Evolutionary conservation across 92 coral and sea anemone genomes (phyloP), one percentile per base, ranked within the genome.

Genomic region (Heliopora coerulea): DNA sequence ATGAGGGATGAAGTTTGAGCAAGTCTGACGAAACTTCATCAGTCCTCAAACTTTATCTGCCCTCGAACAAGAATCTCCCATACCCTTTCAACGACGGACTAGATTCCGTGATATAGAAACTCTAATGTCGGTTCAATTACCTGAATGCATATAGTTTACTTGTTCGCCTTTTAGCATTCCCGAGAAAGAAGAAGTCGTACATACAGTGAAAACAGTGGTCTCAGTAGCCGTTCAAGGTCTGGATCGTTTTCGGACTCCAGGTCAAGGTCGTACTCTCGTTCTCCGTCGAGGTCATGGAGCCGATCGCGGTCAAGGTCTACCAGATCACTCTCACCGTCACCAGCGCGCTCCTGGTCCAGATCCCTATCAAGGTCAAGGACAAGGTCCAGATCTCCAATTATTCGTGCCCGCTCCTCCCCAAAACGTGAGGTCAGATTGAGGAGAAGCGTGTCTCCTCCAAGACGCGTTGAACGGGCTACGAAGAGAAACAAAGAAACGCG

Each of bases 291-390:
- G n/a, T 46, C 52, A 15, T 46, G 52, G 52, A 37, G 42, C 11
- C 42, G 42, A 11, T 37, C 42, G 6, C 2, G 15, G n/a, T 88
- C 92, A n/a, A n/a, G n/a, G n/a, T n/a, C n/a, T n/a, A n/a, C n/a
- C 7, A 69, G 90, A 19, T 90, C 97, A 1, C 60, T 74, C 13
- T 90, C 97, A n/a, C 81, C 88, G 26, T 90, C 97, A 63, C 84
- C 84, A 4, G 87, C 91, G 0, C 83, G 97, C 28, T 91, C 97
- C 0, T 91, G 90, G 83, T 91, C 97, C 40, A 84, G 87, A 57
- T 91, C 97, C 14, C 91, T 95, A 14, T 93, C 97, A 0, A 85
- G 89, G 44, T 88, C 97, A 0, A 85, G 89, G 46, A 85, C 97
- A 61, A 85, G 92, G 73, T 91, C 96, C 46, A 73, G 78, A 34